These are phyloP conservation scores for Ectemnius continuus DNA, from an alignment of 2,888 invertebrate genomes.

Conservation along the genomic window DNA sequence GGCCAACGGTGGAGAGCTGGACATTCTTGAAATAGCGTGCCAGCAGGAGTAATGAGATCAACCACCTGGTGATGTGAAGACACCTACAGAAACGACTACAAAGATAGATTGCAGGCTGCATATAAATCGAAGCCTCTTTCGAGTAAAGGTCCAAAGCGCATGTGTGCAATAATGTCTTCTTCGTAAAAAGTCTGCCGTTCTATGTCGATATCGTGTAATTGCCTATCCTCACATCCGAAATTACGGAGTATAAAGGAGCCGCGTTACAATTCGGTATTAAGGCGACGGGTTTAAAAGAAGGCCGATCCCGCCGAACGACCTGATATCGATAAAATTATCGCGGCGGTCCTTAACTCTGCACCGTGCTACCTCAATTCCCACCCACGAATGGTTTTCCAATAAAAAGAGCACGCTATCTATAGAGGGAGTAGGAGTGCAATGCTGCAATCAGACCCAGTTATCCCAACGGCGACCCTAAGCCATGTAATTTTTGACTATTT, in stretches of 20 bases:
- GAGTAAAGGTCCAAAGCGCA: not conserved
- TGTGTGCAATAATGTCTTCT: not conserved
- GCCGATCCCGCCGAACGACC: not conserved
- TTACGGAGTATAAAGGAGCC: not conserved
- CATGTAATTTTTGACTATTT: slow-evolving; percentile 31
- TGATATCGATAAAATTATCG: slow-evolving; percentile 30
- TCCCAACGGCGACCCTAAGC: slow-evolving; percentile 7
- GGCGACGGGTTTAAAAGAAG: not conserved
- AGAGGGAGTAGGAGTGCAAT: not conserved
- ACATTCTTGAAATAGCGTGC: not conserved
- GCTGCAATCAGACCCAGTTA: not conserved
- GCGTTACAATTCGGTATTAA: not conserved
- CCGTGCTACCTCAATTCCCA: slow-evolving; percentile 4
- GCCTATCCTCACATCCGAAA: not conserved
- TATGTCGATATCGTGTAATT: not conserved
- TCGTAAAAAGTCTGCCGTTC: too few species aligned
- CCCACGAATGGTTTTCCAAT: slow-evolving; percentile 33
- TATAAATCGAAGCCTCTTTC: not conserved
- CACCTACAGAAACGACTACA: not conserved
- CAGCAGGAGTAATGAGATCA: not conserved
- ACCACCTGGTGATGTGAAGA: slow-evolving; percentile 1
- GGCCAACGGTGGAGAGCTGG: not conserved
- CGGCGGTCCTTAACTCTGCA: slow-evolving; percentile 15
- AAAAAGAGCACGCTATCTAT: slow-evolving; percentile 16
- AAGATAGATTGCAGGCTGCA: not conserved